These are phyloP conservation scores for Hyppa rectilinea DNA, from an alignment of 2,888 invertebrate genomes.

Conservation along the genomic window DNA sequence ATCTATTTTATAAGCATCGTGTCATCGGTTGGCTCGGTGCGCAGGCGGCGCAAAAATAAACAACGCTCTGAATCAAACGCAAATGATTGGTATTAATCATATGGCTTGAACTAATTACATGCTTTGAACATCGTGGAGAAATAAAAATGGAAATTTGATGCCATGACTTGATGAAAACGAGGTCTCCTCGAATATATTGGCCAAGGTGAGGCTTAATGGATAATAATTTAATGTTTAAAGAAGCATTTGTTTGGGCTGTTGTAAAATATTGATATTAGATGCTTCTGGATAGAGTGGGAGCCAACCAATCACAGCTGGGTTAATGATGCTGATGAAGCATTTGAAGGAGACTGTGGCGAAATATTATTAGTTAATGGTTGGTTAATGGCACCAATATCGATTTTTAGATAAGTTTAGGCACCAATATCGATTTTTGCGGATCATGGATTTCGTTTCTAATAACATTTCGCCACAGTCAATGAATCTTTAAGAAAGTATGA, in stretches of 20 bases:
- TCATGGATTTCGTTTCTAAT: no score
- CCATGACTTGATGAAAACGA: constrained; percentile 34
- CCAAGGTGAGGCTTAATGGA: constrained; percentile 37
- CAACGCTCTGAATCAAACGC: constrained; percentile 49
- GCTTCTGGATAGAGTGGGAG: constrained; percentile 1
- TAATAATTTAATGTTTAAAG: constrained; percentile 30
- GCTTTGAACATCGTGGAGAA: constrained; percentile 40
- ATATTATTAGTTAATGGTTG: no score
- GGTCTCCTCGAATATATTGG: constrained; percentile 29
- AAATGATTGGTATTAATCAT: constrained; percentile 55
- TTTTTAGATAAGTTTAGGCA: no score
- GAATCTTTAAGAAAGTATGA: background rate
- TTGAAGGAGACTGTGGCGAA: background rate
- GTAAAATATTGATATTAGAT: constrained; percentile 28
- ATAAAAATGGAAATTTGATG: constrained; percentile 3
- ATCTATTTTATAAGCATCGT: constrained; percentile 44
- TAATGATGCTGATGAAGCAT: background rate
- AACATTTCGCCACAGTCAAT: no score
- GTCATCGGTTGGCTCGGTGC: constrained; percentile 47
- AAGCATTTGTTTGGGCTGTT: constrained; percentile 39
- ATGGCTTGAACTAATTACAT: constrained; percentile 44
- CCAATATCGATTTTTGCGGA: no score
- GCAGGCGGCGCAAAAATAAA: constrained; percentile 55
- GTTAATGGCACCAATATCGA: no score
- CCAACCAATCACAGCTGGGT: background rate